A percentile compares a stretch with the other conserved stretches of the same genome.
phyloP scores from a whole-genome alignment of 2,888 invertebrate genomes.

The Drosophila subsilvestris region DNA sequence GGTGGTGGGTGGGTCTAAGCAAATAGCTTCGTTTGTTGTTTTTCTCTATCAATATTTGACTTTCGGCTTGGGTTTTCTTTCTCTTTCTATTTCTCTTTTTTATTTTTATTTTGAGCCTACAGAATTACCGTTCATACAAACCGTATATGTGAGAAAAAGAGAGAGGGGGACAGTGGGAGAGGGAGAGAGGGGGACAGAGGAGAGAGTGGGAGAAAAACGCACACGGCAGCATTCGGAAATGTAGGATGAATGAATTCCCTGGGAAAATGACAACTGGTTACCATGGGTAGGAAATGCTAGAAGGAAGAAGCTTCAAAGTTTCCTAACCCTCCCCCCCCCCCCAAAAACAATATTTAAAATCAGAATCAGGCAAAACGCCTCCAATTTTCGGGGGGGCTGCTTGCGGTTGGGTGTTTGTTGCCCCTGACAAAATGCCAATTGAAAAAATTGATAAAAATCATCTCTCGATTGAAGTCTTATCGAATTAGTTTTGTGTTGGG shows the following conservation, averaged over 20 bases:
- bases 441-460: conserved; percentile 51
- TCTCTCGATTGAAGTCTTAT: conserved; percentile 35
- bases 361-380: background rate
- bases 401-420: conserved; percentile 22
- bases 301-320: conserved; percentile 50
- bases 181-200: no score
- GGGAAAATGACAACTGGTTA: conserved; percentile 45
- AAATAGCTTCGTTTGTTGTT: conserved; percentile 79
- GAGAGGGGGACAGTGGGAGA: background rate
- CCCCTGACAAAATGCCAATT: conserved; percentile 57
- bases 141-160: conserved; percentile 1
- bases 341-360: conserved; percentile 55
- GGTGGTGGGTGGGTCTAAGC: conserved; percentile 66
- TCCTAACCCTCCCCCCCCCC: conserved; percentile 1
- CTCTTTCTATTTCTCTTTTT: background rate
- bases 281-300: conserved; percentile 2
- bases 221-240: conserved; percentile 29
- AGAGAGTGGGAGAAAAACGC: conserved; percentile 21
- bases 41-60: conserved; percentile 78
- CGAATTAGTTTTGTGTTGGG: conserved; percentile 25
- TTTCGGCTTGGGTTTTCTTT: conserved; percentile 64
- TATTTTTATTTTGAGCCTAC: conserved; percentile 50
- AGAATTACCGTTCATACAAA: conserved; percentile 64
- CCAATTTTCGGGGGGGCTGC: conserved; percentile 5
- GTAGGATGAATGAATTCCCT: conserved; percentile 17